Conservation (phyloP, 2,113 vertebrate species). For the Neoarius graeffei region DNA sequence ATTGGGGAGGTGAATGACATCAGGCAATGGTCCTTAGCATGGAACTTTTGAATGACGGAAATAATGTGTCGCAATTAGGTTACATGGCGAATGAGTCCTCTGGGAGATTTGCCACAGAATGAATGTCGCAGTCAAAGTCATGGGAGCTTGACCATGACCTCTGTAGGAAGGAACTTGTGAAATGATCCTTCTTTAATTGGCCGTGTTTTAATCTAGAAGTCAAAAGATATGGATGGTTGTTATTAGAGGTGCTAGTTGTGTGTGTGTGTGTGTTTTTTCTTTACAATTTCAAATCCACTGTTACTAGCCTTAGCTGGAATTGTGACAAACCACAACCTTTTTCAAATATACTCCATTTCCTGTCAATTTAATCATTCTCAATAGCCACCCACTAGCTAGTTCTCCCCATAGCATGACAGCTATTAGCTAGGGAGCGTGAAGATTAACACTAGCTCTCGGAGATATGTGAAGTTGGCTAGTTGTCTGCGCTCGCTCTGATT, state of each 20-base stretch:
- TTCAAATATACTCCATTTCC: background rate
- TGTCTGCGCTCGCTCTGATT: background rate
- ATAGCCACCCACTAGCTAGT: background rate
- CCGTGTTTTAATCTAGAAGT: background rate
- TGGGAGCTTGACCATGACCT: constrained; percentile 12
- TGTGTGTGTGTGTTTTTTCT: background rate
- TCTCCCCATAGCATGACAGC: background rate
- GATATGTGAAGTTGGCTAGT: background rate
- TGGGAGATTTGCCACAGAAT: background rate
- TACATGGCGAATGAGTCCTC: background rate
- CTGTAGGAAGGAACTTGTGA: background rate
- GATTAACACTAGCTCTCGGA: background rate
- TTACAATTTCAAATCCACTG: no score
- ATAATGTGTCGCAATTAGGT: constrained; percentile 18
- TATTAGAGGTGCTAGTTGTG: background rate
- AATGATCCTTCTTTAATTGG: background rate
- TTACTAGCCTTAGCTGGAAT: background rate
- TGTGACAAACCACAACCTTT: background rate
- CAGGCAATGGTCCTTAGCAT: constrained; percentile 27
- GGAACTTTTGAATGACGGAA: constrained; percentile 33
- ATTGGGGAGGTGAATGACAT: constrained; percentile 31
- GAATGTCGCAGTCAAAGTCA: background rate
- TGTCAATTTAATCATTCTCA: background rate
- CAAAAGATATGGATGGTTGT: background rate
- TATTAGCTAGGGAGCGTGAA: background rate